phyloP scores from a whole-genome alignment of 2,113 vertebrate genomes.

The Leucosticte australis region DNA sequence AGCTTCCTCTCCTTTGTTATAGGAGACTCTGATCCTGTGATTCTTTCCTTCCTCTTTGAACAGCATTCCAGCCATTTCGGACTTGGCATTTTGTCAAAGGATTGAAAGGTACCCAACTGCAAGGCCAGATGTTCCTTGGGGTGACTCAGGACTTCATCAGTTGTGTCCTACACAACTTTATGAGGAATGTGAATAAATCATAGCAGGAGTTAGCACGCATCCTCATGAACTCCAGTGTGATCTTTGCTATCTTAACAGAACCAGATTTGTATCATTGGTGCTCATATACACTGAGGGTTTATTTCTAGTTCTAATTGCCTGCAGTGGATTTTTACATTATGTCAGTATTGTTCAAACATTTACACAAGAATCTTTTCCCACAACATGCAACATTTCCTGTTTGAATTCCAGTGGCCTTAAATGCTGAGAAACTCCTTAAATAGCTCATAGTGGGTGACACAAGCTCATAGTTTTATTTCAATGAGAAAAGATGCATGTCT shows the following conservation, averaged over 20 bases:
- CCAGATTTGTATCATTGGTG: neutral
- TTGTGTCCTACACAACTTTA: neutral
- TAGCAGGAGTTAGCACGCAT: neutral
- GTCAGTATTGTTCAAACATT: constrained; percentile 15
- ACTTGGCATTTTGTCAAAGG: neutral
- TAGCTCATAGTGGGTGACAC: constrained; percentile 4
- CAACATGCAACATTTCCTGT: constrained; percentile 43
- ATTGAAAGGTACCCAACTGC: neutral
- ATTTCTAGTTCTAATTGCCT: neutral
- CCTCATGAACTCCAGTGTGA: neutral
- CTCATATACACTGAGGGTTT: neutral
- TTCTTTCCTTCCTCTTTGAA: neutral
- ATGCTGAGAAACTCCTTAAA: constrained; percentile 29
- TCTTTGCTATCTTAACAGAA: neutral
- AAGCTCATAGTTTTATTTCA: neutral
- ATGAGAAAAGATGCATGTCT: neutral
- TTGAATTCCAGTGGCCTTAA: constrained; percentile 36
- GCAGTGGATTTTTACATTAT: neutral
- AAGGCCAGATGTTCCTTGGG: neutral
- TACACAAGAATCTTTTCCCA: constrained; percentile 51
- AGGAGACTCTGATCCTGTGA: neutral
- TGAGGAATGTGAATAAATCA: neutral
- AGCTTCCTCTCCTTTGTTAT: neutral
- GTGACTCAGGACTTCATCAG: neutral
- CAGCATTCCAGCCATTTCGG: neutral